Conservation (phyloP, 2,888 invertebrate species). For the Ectemnius lituratus region DNA sequence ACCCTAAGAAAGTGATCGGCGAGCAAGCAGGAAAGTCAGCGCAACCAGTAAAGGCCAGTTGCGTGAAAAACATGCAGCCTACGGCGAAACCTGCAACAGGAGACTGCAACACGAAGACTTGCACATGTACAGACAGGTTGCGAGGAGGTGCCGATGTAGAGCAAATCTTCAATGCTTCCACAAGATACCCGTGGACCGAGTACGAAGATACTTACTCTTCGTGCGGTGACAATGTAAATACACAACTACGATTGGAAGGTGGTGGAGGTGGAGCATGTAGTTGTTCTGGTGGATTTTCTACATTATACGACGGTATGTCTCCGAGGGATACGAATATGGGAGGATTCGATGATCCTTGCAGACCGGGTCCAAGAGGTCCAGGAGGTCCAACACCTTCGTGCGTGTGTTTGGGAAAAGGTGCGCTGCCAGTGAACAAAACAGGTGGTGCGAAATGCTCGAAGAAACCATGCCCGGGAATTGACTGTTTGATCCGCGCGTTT, state of each 20-base stretch:
- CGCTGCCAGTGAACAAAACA: conserved; percentile 23
- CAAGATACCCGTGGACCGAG: conserved; percentile 24
- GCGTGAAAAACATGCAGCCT: conserved; percentile 39
- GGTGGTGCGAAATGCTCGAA: conserved; percentile 49
- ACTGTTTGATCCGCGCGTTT: conserved; percentile 67
- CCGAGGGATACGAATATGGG: background rate
- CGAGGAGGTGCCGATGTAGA: conserved; percentile 61
- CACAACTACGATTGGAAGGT: conserved; percentile 44
- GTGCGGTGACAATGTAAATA: conserved; percentile 33
- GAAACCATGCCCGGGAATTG: conserved; percentile 62
- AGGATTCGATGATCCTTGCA: conserved; percentile 19
- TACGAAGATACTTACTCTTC: conserved; percentile 37
- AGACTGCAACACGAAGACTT: conserved; percentile 25
- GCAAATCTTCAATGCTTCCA: conserved; percentile 23
- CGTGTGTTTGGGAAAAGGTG: conserved; percentile 49
- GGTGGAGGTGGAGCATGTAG: conserved; percentile 46
- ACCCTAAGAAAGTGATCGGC: conserved; percentile 26
- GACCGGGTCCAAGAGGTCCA: conserved; percentile 21
- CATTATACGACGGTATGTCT: background rate
- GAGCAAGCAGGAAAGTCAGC: background rate
- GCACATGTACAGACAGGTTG: conserved; percentile 43
- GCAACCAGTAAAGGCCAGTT: conserved; percentile 42
- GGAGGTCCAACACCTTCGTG: conserved; percentile 22
- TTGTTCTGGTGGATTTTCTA: conserved; percentile 27
- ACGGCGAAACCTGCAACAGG: background rate